Base-by-base conservation (phyloP, 2,797 vertebrate genomes). In the Lophura swinhoii region DNA sequence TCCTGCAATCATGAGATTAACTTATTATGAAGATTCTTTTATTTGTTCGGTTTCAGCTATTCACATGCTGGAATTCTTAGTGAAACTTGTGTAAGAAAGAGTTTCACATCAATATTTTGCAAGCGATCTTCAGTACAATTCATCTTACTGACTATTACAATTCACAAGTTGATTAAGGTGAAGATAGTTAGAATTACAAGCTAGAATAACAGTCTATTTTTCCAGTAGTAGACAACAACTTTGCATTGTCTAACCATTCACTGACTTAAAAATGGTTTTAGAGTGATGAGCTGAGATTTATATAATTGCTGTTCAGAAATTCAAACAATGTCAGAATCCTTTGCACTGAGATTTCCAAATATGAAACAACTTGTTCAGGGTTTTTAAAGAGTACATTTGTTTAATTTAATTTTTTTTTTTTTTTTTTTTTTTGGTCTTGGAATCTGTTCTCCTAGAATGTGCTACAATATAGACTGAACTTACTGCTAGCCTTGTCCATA, bases 11-110 rank as follows among this genome's bases (percentile, higher is more conserved):
- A 56, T 85, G 13, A 77, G 88, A 77, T 58, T 74, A 93, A 77
- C 85, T 92, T 80, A 83, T 80, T 92, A 83, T 89, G 64, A 91
- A 80, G 8, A 28, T 87, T 83, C 6, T 85, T 72, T 68, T 26
- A 63, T 92, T 29, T 82, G 87, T 74, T 84, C 8, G 49, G 26
- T 94, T 91, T 89, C 66, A 80, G 8, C 9, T 68, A 28, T 91
- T 92, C 89, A 75, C 48, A 59, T 53, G 6, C 31, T 4, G 1
- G 26, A 85, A 74, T 80, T 73, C 26, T 85, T 87, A 58, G 37
- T n/a, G 88, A 14, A 17, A 9, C 10, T 72, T 77, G 39, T 55
- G n/a, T 58, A 66, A 46, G 84, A 49, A 7, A 53, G 11, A 81
- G 23, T 69, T 88, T 84, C 60, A 53, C 12, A 37, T 53, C n/a